phyloP scores from a whole-genome alignment of 2,113 vertebrate genomes.

The Pollimyrus isidori region DNA sequence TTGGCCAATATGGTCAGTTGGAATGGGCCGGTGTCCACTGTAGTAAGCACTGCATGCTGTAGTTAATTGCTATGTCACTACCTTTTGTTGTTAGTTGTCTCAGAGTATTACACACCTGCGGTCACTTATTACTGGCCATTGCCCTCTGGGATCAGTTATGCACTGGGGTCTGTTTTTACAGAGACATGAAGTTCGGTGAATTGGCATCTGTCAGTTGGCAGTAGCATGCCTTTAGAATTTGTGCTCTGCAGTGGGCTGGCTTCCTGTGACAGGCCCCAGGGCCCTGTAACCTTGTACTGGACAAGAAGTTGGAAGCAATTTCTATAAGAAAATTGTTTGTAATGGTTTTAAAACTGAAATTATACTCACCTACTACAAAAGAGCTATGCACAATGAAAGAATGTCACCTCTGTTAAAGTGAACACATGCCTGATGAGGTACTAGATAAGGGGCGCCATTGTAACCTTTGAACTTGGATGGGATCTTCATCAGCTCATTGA shows the following conservation, averaged over 20 bases:
- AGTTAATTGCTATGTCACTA: background rate
- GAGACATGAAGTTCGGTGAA: background rate
- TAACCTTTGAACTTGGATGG: slow-evolving; percentile 35
- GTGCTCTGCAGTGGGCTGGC: background rate
- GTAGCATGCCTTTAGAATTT: background rate
- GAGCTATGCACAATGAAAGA: background rate
- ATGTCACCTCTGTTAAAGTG: background rate
- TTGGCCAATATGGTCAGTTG: background rate
- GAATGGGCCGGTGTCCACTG: background rate
- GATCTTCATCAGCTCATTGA: slow-evolving; percentile 66
- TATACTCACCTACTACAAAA: background rate
- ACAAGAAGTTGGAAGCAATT: background rate
- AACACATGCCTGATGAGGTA: background rate
- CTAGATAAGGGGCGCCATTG: background rate
- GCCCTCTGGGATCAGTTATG: background rate
- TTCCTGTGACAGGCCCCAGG: background rate
- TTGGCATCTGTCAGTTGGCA: background rate
- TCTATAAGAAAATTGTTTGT: background rate
- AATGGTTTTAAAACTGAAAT: background rate
- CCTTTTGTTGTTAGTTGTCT: background rate
- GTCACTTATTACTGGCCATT: background rate
- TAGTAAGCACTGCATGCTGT: background rate
- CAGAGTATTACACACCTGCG: background rate
- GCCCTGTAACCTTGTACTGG: background rate
- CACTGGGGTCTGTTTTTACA: background rate